Base-by-base conservation (phyloP, 1,140 invertebrate species). In the Campoletis sonorensis region DNA sequence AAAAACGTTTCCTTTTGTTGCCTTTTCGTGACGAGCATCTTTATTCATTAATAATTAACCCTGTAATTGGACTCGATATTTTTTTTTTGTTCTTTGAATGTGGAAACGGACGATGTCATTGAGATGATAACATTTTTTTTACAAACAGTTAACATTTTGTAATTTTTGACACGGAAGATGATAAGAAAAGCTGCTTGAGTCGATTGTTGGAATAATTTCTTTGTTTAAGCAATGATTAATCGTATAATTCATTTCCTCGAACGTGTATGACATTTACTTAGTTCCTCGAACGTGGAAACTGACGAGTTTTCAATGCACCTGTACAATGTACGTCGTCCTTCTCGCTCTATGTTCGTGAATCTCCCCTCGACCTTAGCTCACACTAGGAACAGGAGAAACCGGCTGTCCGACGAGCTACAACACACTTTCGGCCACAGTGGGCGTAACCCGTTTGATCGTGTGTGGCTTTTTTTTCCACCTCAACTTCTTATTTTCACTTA, bases 371-470 rank as follows among this genome's bases (percentile, higher is more conserved):
- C 67, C 67, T 70, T 70, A 70, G 67, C 67, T 37, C 30, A 70
- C 67, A 70, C 67, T 70, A 70, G 67, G 21, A 70, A 70, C 27
- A 70, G 67, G 67, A 70, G 67, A 70, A 70, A 70, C 67, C 67
- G 67, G 67, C 67, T 70, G 30, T 70, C 15, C 4, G 4, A 7
- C 13, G 67, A 70, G 30, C 67, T 70, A 33, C 67, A 33, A 64
- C 51, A 54, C 61, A 70, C 67, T 70, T 70, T 70, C 30, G 67
- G 67, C 27, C 67, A 70, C 30, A 18, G 67, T 70, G 67, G 67
- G 67, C 67, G 67, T 70, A 70, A 70, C 67, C 67, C 67, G 67
- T 70, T 70, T 33, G 27, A n/a, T 70, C 67, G 1, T 33, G 67
- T 64, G 27, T 54, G 51, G 51, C 18, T 64, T 64, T 64, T 64